Evolutionary conservation across 2,797 vertebrate genomes (phyloP), one percentile per base, ranked within the genome.

Genomic region (Prunella strophiata): DNA sequence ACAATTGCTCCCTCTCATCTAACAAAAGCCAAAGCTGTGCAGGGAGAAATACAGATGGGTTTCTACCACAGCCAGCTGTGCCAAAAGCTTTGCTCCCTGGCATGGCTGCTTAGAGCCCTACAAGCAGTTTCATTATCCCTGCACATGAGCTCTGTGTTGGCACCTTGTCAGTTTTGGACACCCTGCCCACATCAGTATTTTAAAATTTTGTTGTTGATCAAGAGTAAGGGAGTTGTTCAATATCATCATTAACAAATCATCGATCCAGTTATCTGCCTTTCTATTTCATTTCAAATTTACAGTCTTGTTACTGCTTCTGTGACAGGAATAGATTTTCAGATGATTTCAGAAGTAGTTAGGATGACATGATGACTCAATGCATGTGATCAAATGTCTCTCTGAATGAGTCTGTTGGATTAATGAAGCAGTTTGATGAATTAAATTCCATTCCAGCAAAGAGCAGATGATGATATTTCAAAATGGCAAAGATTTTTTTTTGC

Each of bases 221-320:
- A 78, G 25, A 61, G 47, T 47, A 79, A 94, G 78, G 70, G 70
- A 89, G 57, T 71, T 92, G 73, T 62, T 98, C 97, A 79, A 96
- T 97, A 97, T 75, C 92, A 92, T 93, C 94, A 94, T 98, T 98
- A 98, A 97, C 95, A 96, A 96, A 82, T 68, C 94, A 97, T 98
- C 17, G 87, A 98, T 98, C 94, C 95, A 94, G 97, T 97, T 97
- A 97, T 89, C 92, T 91, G 94, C 96, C 96, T 94, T 98, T 98
- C 95, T 94, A 87, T 97, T 98, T 96, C 83, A 96, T 96, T 98
- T 97, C 95, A 91, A 95, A 97, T 97, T 97, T 97, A 97, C 97
- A 97, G 82, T 93, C 96, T 93, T 0, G 2, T 97, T 96, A 91
- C 81, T 76, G 68, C 78, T 40, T 47, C 94, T 88, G 88, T 76